Percentiles rank a stretch among this genome's conserved stretches.
phyloP scores from a whole-genome alignment of 2,797 vertebrate species.

The Hypotaenidia philippensis region DNA sequence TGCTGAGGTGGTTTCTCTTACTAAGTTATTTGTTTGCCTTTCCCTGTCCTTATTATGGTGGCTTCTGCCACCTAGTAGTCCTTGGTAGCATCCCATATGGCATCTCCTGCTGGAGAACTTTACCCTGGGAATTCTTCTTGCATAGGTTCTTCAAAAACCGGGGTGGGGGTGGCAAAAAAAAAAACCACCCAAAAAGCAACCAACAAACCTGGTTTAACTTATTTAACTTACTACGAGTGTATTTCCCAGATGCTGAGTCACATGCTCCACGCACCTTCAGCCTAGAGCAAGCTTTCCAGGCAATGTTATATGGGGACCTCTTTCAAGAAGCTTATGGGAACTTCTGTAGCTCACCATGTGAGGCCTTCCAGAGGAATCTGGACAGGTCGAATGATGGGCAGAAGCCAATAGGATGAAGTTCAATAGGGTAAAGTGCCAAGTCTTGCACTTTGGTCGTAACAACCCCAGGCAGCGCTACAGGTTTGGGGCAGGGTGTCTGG shows the following conservation, averaged over 20 bases:
- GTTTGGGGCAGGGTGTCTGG: no score
- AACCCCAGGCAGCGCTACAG: no score
- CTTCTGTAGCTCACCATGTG: background rate
- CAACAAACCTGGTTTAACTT: background rate
- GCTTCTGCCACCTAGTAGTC: background rate
- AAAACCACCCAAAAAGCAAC: no score
- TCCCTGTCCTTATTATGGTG: background rate
- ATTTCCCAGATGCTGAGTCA: background rate
- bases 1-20: background rate
- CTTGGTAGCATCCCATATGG: background rate
- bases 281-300: background rate
- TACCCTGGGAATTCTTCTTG: background rate
- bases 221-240: background rate
- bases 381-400: no score
- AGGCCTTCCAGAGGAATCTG: background rate
- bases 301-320: background rate
- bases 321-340: background rate
- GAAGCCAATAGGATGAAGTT: no score
- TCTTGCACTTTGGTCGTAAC: no score
- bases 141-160: background rate
- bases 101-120: background rate
- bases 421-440: no score
- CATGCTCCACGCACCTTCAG: fast-evolving
- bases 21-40: background rate
- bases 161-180: background rate